These are phyloP conservation scores for Tenthredo distinguenda DNA, from an alignment of 2,888 invertebrate species.

Conservation along the genomic window DNA sequence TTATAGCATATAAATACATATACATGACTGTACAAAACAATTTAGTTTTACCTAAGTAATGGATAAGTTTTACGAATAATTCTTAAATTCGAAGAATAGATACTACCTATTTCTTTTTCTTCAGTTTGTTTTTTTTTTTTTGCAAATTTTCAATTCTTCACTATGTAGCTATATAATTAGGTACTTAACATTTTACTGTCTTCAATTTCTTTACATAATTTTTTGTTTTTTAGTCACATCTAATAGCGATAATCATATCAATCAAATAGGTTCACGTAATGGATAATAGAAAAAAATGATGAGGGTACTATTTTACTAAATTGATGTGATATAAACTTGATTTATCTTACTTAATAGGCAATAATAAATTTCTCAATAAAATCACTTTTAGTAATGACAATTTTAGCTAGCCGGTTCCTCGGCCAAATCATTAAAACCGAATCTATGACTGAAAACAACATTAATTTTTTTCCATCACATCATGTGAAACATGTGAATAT, in stretches of 20 bases:
- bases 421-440: neutral
- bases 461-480: neutral
- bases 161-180: neutral
- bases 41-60: conserved; percentile 19
- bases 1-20: conserved; percentile 3
- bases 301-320: neutral
- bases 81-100: neutral
- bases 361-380: neutral
- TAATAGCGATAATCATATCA: neutral
- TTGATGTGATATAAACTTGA: neutral
- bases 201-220: neutral
- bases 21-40: conserved; percentile 43
- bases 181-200: conserved; percentile 15
- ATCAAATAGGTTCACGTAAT: neutral
- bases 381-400: neutral
- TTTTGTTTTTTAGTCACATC: neutral
- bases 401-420: neutral
- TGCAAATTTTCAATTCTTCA: conserved; percentile 6
- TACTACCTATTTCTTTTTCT: neutral
- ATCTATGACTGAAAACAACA: neutral
- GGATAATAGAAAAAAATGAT: neutral
- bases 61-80: neutral
- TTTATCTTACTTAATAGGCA: neutral
- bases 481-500: neutral
- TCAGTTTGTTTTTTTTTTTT: neutral